These are phyloP conservation scores for Dyspetes luteomarginatus DNA, from an alignment of 2,888 invertebrate species.

Conservation along the genomic window DNA sequence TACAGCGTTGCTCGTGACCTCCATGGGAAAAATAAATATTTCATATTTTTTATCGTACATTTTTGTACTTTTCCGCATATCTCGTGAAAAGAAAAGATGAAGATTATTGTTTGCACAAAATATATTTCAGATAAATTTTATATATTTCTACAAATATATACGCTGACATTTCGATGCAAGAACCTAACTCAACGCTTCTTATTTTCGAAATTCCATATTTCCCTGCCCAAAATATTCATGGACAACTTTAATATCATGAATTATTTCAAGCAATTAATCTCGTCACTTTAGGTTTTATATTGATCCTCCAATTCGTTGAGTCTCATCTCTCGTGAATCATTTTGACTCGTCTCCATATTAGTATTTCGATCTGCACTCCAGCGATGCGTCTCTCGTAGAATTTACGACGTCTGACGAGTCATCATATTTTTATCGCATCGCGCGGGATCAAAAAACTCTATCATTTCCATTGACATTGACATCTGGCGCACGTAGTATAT, in stretches of 20 bases:
- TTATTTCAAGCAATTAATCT: neutral
- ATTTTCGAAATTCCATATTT: too few species aligned
- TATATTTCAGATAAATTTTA: too few species aligned
- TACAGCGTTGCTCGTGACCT: neutral
- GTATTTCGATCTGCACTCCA: neutral
- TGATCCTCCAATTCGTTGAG: neutral
- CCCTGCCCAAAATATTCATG: neutral
- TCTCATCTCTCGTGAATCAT: neutral
- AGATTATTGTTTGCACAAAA: too few species aligned
- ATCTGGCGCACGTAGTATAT: slow-evolving; percentile 9
- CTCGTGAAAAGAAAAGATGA: too few species aligned
- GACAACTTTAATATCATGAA: neutral
- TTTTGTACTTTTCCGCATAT: too few species aligned
- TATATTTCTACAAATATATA: too few species aligned
- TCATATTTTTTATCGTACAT: too few species aligned
- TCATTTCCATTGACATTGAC: slow-evolving; percentile 42
- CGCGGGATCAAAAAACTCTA: slow-evolving; percentile 47
- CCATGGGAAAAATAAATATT: too few species aligned
- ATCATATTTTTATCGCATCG: slow-evolving; percentile 12
- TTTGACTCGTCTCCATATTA: slow-evolving; percentile 1
- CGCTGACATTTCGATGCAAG: too few species aligned
- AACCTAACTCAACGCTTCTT: too few species aligned
- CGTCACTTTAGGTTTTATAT: neutral
- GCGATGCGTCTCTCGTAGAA: neutral
- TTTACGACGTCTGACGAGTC: slow-evolving; percentile 14